These are phyloP conservation scores for Synergus itoensis DNA, from an alignment of 2,888 invertebrate genomes.

Conservation along the genomic window DNA sequence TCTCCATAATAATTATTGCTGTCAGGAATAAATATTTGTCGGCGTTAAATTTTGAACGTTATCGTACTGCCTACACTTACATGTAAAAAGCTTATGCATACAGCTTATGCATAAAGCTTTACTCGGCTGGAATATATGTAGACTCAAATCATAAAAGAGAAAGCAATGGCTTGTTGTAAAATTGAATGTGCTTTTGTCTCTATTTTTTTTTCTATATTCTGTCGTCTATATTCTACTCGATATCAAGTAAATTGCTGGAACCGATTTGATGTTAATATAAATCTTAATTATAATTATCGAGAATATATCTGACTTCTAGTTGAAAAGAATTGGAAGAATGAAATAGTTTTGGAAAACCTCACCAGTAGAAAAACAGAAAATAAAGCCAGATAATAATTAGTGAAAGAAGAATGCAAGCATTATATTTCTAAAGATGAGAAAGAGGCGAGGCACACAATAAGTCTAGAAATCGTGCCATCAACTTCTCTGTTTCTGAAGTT, in stretches of 20 bases:
- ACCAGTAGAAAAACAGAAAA: constrained; percentile 15
- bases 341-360: constrained; percentile 2
- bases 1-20: not conserved
- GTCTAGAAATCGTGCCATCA: constrained; percentile 29
- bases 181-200: constrained; percentile 8
- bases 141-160: not conserved
- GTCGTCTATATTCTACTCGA: not conserved
- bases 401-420: constrained; percentile 33
- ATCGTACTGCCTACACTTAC: not conserved
- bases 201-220: not conserved
- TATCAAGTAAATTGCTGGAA: not conserved
- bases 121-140: not conserved
- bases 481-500: constrained; percentile 32
- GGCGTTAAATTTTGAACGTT: not conserved
- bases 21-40: not conserved
- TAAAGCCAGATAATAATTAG: constrained; percentile 20
- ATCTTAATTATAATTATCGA: constrained; percentile 4
- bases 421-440: constrained; percentile 18
- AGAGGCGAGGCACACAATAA: constrained; percentile 38
- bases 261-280: not conserved
- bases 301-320: not conserved
- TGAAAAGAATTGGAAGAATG: not conserved
- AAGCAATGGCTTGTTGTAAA: not conserved
- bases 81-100: not conserved
- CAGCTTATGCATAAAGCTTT: not conserved